Evolutionary conservation across 2,888 invertebrate genomes (phyloP).

Genomic region (Noctua comes): DNA sequence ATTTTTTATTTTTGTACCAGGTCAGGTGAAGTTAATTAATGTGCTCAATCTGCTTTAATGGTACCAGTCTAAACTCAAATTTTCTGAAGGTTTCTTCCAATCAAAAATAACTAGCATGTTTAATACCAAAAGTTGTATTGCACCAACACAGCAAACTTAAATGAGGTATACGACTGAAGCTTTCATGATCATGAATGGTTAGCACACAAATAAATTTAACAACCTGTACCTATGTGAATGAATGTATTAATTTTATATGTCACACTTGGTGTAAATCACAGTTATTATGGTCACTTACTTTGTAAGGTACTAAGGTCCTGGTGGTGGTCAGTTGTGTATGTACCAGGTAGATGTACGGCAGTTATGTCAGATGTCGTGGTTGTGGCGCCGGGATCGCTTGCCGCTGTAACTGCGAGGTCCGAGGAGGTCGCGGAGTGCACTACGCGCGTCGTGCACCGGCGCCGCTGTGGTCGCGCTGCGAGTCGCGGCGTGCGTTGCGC

Average conservation of each 20-base stretch:
- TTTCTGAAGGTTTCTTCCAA: not conserved
- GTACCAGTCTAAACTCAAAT: not conserved
- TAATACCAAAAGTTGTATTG: not conserved
- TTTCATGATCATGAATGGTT: not conserved
- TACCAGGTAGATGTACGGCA: constrained; percentile 13
- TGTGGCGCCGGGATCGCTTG: constrained; percentile 65
- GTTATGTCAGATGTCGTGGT: constrained; percentile 42
- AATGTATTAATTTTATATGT: not conserved
- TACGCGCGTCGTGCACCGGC: constrained; percentile 75
- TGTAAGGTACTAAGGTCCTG: constrained; percentile 44
- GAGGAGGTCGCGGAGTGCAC: constrained; percentile 59
- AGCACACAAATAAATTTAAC: constrained; percentile 3
- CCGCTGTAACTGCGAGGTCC: constrained; percentile 59
- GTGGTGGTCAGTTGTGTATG: constrained; percentile 50
- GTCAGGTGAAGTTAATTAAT: not conserved
- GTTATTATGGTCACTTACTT: constrained; percentile 47
- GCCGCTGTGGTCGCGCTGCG: constrained; percentile 74
- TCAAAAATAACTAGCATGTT: not conserved
- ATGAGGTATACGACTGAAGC: not conserved
- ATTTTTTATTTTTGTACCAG: not conserved
- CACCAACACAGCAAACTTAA: not conserved
- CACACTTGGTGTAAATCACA: constrained; percentile 5
- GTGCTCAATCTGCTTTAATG: constrained; percentile 3
- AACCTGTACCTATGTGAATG: not conserved
- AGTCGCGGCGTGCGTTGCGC: constrained; percentile 73